Conservation (phyloP, 2,797 vertebrate genomes). For the Diglossa cyanea region DNA sequence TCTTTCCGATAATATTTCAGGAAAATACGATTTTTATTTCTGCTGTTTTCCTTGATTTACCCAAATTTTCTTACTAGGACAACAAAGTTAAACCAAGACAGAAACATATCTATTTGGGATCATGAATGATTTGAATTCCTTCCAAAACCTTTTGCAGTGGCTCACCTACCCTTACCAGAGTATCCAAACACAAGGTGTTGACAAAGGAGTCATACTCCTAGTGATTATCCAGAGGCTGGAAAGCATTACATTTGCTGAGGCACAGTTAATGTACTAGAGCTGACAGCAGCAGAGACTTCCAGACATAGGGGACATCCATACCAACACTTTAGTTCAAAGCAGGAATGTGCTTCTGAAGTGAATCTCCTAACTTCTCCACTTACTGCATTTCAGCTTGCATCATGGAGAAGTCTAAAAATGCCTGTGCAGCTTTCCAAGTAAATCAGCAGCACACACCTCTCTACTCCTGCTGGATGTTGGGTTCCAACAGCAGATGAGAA, state of each 20-base stretch:
- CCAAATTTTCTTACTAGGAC: not conserved
- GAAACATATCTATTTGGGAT: not conserved
- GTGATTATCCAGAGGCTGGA: not conserved
- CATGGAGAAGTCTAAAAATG: not conserved
- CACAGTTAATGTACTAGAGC: not conserved
- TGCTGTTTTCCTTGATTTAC: not conserved
- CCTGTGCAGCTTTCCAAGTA: not conserved
- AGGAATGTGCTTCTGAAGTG: not conserved
- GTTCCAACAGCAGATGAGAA: not conserved
- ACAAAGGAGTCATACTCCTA: not conserved
- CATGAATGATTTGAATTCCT: not conserved
- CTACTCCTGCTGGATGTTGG: not conserved
- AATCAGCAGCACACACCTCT: not conserved
- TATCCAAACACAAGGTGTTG: not conserved
- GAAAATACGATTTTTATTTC: not conserved
- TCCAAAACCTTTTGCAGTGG: not conserved
- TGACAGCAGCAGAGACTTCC: not conserved
- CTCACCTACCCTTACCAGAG: not conserved
- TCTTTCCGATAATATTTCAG: not conserved
- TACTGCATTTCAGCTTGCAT: not conserved
- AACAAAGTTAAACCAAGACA: not conserved
- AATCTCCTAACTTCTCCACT: not conserved
- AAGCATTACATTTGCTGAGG: not conserved
- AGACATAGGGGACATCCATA: not conserved
- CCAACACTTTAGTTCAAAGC: not conserved